These are phyloP conservation scores for Cliona cf. orientalis DNA, from an alignment of 37 sponge, comb jelly and placozoan species.

Conservation along the genomic window DNA sequence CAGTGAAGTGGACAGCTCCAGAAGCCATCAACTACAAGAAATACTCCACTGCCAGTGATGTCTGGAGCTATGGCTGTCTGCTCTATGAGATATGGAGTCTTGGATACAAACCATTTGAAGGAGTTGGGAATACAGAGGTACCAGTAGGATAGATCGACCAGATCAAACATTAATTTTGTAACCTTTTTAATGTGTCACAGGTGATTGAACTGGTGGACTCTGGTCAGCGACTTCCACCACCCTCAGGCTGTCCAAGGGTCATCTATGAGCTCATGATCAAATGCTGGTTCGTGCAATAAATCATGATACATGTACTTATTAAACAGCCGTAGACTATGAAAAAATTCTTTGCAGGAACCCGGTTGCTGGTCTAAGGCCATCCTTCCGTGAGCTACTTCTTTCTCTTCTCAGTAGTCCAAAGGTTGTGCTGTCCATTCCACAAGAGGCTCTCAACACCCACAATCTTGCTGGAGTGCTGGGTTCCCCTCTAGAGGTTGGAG, in stretches of 20 bases:
- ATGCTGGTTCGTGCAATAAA: constrained; percentile 12
- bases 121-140: not conserved
- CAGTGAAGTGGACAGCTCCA: constrained; percentile 1
- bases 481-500: constrained; percentile 12
- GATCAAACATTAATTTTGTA: not conserved
- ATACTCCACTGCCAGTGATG: not conserved
- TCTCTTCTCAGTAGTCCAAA: not conserved
- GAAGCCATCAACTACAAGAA: not conserved
- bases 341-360: constrained; percentile 20
- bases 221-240: constrained; percentile 27
- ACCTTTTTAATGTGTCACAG: not conserved
- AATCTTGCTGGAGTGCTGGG: not conserved
- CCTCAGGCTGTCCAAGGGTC: constrained; percentile 27
- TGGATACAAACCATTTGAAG: not conserved
- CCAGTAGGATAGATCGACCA: not conserved
- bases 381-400: not conserved
- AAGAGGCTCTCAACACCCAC: not conserved
- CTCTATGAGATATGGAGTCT: constrained; percentile 4
- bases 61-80: constrained; percentile 5
- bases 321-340: too few species aligned
- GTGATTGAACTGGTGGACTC: not conserved
- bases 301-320: not conserved
- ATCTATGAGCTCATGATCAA: constrained; percentile 31
- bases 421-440: not conserved
- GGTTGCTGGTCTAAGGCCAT: not conserved